Conservation (phyloP, 2,888 invertebrate species). For the Galerucella pusilla region DNA sequence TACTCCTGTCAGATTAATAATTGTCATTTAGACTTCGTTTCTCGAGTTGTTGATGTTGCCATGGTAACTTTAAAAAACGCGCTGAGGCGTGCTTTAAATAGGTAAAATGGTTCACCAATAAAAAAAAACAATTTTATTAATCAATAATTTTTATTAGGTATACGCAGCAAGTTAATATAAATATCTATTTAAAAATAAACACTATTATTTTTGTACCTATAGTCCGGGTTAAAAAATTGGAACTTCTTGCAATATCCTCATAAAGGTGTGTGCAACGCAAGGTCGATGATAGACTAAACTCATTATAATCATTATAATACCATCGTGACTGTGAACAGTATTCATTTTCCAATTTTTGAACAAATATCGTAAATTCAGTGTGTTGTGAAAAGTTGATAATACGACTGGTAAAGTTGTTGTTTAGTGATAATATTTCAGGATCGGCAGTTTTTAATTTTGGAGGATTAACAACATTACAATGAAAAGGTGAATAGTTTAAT, state of each 20-base stretch:
- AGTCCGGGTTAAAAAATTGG: constrained; percentile 16
- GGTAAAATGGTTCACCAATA: too few species aligned
- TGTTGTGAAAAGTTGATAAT: background rate
- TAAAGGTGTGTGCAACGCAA: constrained; percentile 20
- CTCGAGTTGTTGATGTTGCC: too few species aligned
- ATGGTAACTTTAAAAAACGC: too few species aligned
- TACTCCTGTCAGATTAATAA: too few species aligned
- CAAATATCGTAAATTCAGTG: constrained; percentile 21
- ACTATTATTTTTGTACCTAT: background rate
- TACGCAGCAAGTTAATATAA: background rate
- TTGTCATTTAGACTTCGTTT: too few species aligned
- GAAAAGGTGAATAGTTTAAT: background rate
- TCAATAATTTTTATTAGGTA: too few species aligned
- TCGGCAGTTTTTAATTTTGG: background rate
- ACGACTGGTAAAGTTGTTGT: background rate
- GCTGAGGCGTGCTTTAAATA: too few species aligned
- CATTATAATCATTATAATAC: constrained; percentile 25
- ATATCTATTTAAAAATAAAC: background rate
- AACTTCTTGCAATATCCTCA: constrained; percentile 34
- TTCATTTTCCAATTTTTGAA: constrained; percentile 26
- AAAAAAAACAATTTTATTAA: background rate
- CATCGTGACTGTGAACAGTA: constrained; percentile 16
- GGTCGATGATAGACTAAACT: constrained; percentile 27
- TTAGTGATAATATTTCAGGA: background rate
- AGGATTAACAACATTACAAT: background rate